phyloP scores from a whole-genome alignment of 2,113 vertebrate species.

The Syngnathus scovelli region DNA sequence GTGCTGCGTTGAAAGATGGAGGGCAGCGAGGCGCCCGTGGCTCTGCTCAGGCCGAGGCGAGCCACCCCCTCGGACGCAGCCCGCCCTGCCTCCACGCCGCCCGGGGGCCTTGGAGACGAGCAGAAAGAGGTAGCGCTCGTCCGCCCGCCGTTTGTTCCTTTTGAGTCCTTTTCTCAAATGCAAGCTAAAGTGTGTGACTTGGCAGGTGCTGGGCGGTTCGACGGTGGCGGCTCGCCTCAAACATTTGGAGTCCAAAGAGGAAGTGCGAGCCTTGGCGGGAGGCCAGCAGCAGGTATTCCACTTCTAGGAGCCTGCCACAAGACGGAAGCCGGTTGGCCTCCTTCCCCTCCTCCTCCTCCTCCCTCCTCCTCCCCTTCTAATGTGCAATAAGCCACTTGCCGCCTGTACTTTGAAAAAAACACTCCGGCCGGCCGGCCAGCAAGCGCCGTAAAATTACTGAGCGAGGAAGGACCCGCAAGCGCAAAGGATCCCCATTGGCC shows the following conservation, averaged over 20 bases:
- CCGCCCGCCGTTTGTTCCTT: too few relatives aligned
- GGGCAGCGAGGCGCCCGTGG: conserved; percentile 76
- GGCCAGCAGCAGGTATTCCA: conserved; percentile 92
- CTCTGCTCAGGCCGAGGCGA: conserved; percentile 81
- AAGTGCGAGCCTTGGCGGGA: conserved; percentile 81
- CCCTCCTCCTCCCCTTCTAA: conserved; percentile 22
- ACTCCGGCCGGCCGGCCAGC: too few relatives aligned
- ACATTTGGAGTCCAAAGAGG: conserved; percentile 84
- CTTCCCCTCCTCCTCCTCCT: conserved; percentile 35
- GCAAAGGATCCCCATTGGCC: neutral
- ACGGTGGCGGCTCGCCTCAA: conserved; percentile 81
- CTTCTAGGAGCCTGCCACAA: conserved; percentile 55
- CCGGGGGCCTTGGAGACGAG: conserved; percentile 79
- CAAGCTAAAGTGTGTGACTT: too few relatives aligned
- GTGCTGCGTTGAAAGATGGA: conserved; percentile 51
- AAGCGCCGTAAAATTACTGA: neutral
- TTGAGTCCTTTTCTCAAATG: too few relatives aligned
- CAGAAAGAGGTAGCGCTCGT: conserved; percentile 82
- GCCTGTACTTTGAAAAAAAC: neutral
- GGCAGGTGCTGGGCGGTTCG: conserved; percentile 69
- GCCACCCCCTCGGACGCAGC: conserved; percentile 81
- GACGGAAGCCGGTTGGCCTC: conserved; percentile 28
- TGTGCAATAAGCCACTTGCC: neutral
- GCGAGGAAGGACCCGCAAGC: neutral
- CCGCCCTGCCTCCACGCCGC: conserved; percentile 86